Base-by-base conservation (phyloP, 2,113 vertebrate genomes). In the Indicator maculatus region DNA sequence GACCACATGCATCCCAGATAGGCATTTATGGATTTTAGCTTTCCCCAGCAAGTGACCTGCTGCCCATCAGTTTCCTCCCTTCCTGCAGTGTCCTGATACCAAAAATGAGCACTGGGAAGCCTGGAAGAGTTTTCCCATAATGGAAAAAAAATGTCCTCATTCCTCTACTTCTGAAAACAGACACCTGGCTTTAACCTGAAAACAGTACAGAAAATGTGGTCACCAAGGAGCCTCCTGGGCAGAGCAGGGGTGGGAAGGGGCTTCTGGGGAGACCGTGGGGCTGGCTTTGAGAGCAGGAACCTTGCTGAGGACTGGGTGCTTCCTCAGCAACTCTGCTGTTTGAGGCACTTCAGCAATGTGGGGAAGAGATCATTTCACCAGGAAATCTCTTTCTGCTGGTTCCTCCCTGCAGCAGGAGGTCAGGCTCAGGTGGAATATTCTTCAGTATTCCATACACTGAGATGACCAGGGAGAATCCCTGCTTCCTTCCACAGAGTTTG, bases 331-430 rank as follows among this genome's bases (percentile, higher is more conserved):
- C 33, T 26, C 59, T 41, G 39, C 67, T 0, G 1, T 45, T 41
- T 15, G 24, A 66, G 61, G 14, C 15, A 7, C 58, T 41, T n/a
- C 30, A 60, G 45, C 45, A 79, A 36, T 1, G 50, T 0, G 0
- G 11, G 30, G 8, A 19, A 45, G 36, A 74, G 13, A 38, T 60
- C 41, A 6, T 2, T 16, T 70, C 44, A 58, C n/a, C 53, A 41
- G 89, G 67, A 92, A 82, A 69, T 28, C 58, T 65, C 14, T 41
- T 50, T 53, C 33, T n/a, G 58, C 0, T 0, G 5, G 31, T 82
- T 63, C 83, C 60, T 76, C n/a, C 33, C 36, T 31, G 55, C 38
- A 31, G 24, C 9, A 2, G 53, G 58, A 69, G 31, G 59, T 73
- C 67, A 59, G 55, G 39, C 69, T 59, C 77, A 78, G 87, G 87